Evolutionary conservation across 2,888 invertebrate genomes (phyloP).

Genomic region (Macaria notata): DNA sequence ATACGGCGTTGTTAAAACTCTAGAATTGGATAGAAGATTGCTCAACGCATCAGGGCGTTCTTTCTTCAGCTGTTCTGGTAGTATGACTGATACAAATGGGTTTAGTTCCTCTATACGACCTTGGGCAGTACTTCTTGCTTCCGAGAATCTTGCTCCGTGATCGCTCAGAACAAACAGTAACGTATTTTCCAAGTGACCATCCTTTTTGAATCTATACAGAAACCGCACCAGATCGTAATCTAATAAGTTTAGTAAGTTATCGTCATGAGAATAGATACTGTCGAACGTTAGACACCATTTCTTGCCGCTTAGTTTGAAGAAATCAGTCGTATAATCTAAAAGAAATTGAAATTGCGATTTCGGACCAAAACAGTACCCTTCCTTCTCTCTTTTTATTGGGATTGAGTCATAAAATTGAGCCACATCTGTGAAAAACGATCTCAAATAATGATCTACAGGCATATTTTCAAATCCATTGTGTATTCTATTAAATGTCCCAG

Average conservation of each 20-base stretch:
- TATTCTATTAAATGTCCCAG: conserved; percentile 94
- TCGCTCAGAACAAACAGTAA: conserved; percentile 95
- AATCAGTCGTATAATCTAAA: conserved; percentile 83
- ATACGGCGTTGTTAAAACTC: conserved; percentile 92
- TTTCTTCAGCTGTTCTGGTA: conserved; percentile 87
- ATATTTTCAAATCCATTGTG: conserved; percentile 91
- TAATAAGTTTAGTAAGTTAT: conserved; percentile 88
- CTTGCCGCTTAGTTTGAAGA: conserved; percentile 60
- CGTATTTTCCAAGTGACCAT: conserved; percentile 88
- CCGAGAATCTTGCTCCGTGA: conserved; percentile 94
- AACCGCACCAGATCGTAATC: conserved; percentile 88
- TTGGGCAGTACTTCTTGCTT: conserved; percentile 91
- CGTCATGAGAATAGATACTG: conserved; percentile 93
- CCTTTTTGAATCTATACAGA: conserved; percentile 82
- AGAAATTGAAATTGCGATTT: conserved; percentile 86
- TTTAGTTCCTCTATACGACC: conserved; percentile 96
- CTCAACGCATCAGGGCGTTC: conserved; percentile 82
- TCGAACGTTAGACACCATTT: conserved; percentile 94
- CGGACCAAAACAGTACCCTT: conserved; percentile 83
- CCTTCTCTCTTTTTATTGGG: conserved; percentile 37
- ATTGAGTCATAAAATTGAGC: conserved; percentile 12
- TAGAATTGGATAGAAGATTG: conserved; percentile 85
- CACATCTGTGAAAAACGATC: conserved; percentile 88
- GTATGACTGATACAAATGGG: conserved; percentile 91
- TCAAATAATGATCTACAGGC: conserved; percentile 95